Base-by-base conservation (phyloP, 2,888 invertebrate species). In the Patella ulyssiponensis region DNA sequence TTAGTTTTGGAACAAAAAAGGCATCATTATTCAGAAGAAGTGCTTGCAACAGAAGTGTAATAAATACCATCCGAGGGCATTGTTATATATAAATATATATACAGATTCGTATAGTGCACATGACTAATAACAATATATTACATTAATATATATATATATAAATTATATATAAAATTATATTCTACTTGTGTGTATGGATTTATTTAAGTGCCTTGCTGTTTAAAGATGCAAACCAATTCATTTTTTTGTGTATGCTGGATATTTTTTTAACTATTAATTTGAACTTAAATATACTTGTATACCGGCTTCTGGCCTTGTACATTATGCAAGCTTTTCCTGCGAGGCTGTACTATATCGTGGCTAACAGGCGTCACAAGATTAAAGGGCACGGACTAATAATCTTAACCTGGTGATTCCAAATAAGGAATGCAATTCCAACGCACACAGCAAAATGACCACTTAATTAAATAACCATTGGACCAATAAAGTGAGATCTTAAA, bases 11-110 rank as follows among this genome's bases (percentile, higher is more conserved):
- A 85, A 71, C 81, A 81, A 70, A 82, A 77, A 58, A 72, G 78
- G 70, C 81, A 78, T 58, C 78, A 78, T 74, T 77, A 86, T 79
- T 80, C 83, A 54, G 86, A 85, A 33, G 86, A 85, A 77, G 85
- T 86, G 73, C 80, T 87, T 33, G 87, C 87, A 71, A 87, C 87
- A 76, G 87, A 86, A 81, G 87, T 87, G 23, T 87, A 86, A 80
- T 83, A 74, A 20, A 20, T 27, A 17, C 23, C 54, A 33, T 23
- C 17, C 56, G 33, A 58, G 64, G 69, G 58, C 58, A 64, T 64
- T 64, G 64, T 64, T 64, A 23, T 64, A 23, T 44, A 44, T 64
- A 20, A 23, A 12, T 20, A 23, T 23, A 20, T 23, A 64, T 23
- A 64, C 64, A 12, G 64, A 64, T 20, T 64, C 64, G 20, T 23